Conservation (phyloP, 2,797 vertebrate genomes). For the Enteromius anoplus region DNA sequence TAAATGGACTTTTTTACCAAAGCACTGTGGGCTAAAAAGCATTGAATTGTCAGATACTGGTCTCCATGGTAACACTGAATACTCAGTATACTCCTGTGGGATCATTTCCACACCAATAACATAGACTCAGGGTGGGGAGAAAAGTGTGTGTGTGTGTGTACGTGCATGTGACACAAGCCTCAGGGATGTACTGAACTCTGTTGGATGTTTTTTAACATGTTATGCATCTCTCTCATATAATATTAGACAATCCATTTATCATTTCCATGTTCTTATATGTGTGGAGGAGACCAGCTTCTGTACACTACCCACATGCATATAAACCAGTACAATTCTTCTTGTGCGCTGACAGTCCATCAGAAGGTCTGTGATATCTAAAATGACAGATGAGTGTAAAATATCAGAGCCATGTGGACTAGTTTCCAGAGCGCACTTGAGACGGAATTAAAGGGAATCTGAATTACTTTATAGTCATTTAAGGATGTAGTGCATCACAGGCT, state of each 20-base stretch:
- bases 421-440: background rate
- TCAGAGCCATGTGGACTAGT: background rate
- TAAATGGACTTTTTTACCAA: background rate
- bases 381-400: slow-evolving; percentile 15
- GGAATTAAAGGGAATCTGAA: background rate
- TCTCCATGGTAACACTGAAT: slow-evolving; percentile 44
- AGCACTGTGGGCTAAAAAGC: background rate
- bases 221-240: slow-evolving; percentile 60
- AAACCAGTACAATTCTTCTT: background rate
- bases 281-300: background rate
- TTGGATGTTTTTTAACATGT: slow-evolving; percentile 31
- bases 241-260: slow-evolving; percentile 65
- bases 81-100: slow-evolving; percentile 17
- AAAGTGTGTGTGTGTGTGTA: background rate
- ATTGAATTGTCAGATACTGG: background rate
- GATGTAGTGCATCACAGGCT: background rate
- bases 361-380: background rate
- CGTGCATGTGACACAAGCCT: slow-evolving; percentile 1
- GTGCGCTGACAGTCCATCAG: slow-evolving; percentile 4
- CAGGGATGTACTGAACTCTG: slow-evolving; percentile 6
- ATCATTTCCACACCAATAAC: slow-evolving; percentile 25
- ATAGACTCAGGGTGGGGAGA: background rate
- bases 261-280: slow-evolving; percentile 55
- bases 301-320: background rate
- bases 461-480: slow-evolving; percentile 3